Conservation (phyloP, 2,113 vertebrate species). For the Mesocricetus auratus region DNA sequence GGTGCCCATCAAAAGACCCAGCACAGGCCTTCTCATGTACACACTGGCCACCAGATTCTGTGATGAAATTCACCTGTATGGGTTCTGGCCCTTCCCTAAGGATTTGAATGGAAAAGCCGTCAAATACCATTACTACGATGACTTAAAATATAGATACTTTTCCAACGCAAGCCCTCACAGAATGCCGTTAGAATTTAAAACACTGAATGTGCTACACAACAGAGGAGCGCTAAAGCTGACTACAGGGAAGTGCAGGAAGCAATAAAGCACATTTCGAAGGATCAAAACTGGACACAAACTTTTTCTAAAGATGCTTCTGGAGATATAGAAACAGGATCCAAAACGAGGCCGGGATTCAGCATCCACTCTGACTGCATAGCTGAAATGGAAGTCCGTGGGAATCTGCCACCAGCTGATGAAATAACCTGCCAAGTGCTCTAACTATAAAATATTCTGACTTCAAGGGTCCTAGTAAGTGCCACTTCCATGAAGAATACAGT, state of each 20-base stretch:
- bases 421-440: conserved; percentile 88
- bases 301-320: conserved; percentile 81
- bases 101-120: conserved; percentile 91
- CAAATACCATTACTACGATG: conserved; percentile 95
- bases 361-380: conserved; percentile 57
- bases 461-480: conserved; percentile 89
- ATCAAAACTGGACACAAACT: conserved; percentile 67
- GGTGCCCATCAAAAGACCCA: conserved; percentile 94
- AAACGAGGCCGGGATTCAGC: conserved; percentile 75
- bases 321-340: conserved; percentile 79
- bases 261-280: conserved; percentile 85
- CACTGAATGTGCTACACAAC: conserved; percentile 90
- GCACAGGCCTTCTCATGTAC: conserved; percentile 95
- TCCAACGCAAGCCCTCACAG: conserved; percentile 92
- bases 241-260: conserved; percentile 90
- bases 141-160: conserved; percentile 94
- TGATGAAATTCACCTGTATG: conserved; percentile 94
- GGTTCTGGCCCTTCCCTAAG: conserved; percentile 95
- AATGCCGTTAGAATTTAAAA: conserved; percentile 95
- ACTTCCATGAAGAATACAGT: conserved; percentile 87
- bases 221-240: conserved; percentile 94
- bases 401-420: conserved; percentile 85
- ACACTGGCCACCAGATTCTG: conserved; percentile 94
- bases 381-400: conserved; percentile 69
- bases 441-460: conserved; percentile 83